Evolutionary conservation across 2,113 vertebrate species (phyloP).

Genomic region (Phasianus colchicus): DNA sequence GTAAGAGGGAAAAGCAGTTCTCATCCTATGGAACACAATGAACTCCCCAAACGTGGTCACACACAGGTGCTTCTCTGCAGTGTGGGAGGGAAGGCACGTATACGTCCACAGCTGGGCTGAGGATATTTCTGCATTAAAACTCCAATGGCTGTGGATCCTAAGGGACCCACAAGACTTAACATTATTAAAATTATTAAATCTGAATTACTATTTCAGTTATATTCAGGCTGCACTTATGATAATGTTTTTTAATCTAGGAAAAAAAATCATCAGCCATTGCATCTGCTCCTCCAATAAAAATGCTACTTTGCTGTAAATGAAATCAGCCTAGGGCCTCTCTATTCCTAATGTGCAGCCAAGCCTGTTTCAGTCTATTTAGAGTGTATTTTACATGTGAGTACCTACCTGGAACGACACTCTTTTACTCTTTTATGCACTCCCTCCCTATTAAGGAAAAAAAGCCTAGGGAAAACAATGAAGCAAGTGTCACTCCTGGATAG

Average conservation of each 20-base stretch:
- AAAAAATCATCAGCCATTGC: background rate
- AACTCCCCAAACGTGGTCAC: background rate
- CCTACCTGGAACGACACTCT: background rate
- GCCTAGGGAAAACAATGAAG: background rate
- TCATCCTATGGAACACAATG: background rate
- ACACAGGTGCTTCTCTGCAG: background rate
- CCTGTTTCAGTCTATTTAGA: background rate
- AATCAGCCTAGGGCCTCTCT: background rate
- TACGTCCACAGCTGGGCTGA: background rate
- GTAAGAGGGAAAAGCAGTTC: background rate
- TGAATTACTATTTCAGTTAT: background rate
- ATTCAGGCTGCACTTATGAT: background rate
- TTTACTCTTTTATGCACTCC: background rate
- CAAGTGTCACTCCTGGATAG: background rate
- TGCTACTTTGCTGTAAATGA: background rate
- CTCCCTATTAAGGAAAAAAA: background rate
- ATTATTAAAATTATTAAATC: background rate
- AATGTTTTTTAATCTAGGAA: background rate
- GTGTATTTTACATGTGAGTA: background rate
- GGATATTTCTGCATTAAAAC: background rate
- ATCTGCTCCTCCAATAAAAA: background rate
- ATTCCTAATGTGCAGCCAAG: background rate
- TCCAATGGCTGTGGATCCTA: background rate
- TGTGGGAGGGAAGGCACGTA: background rate
- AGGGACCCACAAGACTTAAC: background rate